Percentiles rank a stretch among this genome's conserved stretches.
phyloP scores from a whole-genome alignment of 2,113 vertebrate genomes.

The Rhinogobius similis region DNA sequence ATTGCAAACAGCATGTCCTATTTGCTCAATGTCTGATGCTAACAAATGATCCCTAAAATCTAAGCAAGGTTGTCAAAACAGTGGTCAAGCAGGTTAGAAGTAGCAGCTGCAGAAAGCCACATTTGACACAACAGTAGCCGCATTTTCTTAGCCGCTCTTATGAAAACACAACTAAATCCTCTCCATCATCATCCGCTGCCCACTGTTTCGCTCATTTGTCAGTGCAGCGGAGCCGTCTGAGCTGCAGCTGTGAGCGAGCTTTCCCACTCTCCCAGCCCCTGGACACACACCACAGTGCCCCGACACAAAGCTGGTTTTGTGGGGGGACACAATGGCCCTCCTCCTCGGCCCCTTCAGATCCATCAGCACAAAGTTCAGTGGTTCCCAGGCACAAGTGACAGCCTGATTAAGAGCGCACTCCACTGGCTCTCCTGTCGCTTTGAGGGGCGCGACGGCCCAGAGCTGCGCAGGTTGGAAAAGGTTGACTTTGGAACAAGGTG shows the following conservation, averaged over 20 bases:
- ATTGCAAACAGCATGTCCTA: too few species aligned
- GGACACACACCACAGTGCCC: background rate
- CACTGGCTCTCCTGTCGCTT: background rate
- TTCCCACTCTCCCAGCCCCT: background rate
- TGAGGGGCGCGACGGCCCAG: background rate
- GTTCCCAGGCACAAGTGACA: slow-evolving; percentile 12
- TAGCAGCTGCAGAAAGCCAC: background rate
- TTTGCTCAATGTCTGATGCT: background rate
- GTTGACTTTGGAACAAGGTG: background rate
- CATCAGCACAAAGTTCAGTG: slow-evolving; percentile 10
- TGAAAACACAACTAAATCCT: slow-evolving; percentile 1
- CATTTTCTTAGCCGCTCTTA: background rate
- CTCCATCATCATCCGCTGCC: background rate
- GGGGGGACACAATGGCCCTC: slow-evolving; percentile 7
- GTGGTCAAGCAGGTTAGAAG: background rate
- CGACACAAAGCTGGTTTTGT: slow-evolving; percentile 15
- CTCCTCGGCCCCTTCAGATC: slow-evolving; percentile 11
- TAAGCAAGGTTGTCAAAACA: background rate
- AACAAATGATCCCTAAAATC: background rate
- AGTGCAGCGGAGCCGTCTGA: background rate
- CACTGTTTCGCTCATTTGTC: slow-evolving; percentile 2
- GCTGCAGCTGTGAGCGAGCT: slow-evolving; percentile 4
- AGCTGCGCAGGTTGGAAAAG: background rate
- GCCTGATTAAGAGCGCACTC: slow-evolving; percentile 6
- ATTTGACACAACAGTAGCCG: background rate